Evolutionary conservation across 23 tunicate species (phyloP).

Genomic region (Clavelina lepadiformis): DNA sequence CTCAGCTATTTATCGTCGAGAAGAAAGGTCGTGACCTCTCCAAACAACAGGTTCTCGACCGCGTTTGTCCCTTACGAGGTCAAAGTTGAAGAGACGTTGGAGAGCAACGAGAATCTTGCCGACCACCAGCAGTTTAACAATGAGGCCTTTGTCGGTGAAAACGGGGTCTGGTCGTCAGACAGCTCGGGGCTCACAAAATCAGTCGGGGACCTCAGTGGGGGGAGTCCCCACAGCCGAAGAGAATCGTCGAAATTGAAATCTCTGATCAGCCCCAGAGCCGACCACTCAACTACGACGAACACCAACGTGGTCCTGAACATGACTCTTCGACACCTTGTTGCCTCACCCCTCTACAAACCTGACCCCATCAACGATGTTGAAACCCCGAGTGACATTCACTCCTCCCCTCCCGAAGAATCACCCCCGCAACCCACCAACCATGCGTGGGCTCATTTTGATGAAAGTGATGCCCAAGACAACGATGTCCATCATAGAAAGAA

Average conservation of each 20-base stretch:
- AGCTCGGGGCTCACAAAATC: no score
- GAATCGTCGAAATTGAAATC: neutral
- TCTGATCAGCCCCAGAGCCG: slow-evolving; percentile 1
- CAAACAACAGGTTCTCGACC: slow-evolving; percentile 38
- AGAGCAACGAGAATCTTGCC: neutral
- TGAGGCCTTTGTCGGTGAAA: no score
- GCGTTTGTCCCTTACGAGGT: no score
- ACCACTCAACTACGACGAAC: neutral
- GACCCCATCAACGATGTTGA: neutral
- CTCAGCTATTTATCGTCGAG: neutral
- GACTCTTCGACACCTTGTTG: slow-evolving; percentile 6
- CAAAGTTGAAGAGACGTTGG: neutral
- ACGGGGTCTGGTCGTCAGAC: no score
- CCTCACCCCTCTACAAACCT: neutral
- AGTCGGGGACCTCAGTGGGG: no score
- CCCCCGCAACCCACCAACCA: no score
- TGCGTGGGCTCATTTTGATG: neutral
- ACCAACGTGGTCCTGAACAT: neutral
- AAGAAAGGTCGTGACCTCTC: neutral
- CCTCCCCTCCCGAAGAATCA: no score
- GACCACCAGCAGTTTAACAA: no score
- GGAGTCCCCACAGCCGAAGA: neutral
- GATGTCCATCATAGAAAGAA: neutral
- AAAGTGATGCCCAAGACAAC: neutral
- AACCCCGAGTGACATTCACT: neutral